phyloP scores from a whole-genome alignment of 2,113 vertebrate species.

The Typhlomys cinereus region DNA sequence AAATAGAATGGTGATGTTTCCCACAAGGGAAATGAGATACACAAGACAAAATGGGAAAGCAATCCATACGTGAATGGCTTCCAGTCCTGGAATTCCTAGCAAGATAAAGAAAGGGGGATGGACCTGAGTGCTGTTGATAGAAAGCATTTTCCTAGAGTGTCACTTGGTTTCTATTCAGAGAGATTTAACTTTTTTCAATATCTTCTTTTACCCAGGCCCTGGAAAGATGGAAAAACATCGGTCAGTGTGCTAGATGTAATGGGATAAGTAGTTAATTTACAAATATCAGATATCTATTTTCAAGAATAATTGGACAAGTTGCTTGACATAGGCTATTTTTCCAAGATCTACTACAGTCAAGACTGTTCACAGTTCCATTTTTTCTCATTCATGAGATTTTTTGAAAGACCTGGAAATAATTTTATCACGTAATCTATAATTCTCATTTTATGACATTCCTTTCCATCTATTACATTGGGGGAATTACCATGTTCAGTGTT shows the following conservation, averaged over 20 bases:
- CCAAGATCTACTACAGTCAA: neutral
- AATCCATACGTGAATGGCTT: conserved; percentile 18
- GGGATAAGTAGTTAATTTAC: neutral
- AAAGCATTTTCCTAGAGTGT: neutral
- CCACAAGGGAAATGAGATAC: conserved; percentile 58
- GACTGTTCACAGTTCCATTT: neutral
- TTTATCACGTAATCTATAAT: neutral
- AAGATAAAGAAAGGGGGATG: conserved; percentile 33
- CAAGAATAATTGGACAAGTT: neutral
- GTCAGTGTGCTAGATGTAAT: neutral
- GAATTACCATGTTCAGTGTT: neutral
- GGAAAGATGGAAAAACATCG: neutral
- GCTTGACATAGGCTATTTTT: neutral
- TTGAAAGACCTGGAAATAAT: neutral
- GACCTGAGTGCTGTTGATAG: conserved; percentile 23
- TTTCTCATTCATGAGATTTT: neutral
- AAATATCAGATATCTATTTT: neutral
- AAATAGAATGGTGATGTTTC: conserved; percentile 61
- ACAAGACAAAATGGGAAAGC: conserved; percentile 55
- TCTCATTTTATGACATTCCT: neutral
- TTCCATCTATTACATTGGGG: neutral
- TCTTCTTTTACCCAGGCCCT: conserved; percentile 2
- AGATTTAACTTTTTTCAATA: neutral
- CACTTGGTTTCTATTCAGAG: neutral
- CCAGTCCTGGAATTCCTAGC: conserved; percentile 32